Base-by-base conservation (phyloP, 2,888 invertebrate species). In the Apotomis capreana region DNA sequence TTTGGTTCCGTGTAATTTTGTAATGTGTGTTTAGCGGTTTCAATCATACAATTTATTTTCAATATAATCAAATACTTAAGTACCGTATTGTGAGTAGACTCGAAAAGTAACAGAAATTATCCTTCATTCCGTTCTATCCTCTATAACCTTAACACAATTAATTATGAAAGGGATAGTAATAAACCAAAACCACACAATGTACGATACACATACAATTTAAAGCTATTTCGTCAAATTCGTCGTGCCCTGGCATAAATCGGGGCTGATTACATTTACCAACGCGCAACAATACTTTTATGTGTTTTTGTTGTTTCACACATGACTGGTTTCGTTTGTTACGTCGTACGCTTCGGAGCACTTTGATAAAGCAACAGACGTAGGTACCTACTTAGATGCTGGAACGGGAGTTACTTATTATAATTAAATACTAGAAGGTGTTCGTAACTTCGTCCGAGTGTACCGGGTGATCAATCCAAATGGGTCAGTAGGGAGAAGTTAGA, bases 241-340 rank as follows among this genome's bases (percentile, higher is more conserved):
- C 26, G 36, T 60, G 60, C 36, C 37, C 36, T 26, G 36, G 37
- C 59, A 40, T 37, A 15, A 49, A 58, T 58, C 49, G 46, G 67
- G 12, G 12, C 51, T 51, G 58, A 51, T 67, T 68, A 26, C 52
- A 59, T 59, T 44, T 59, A 52, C 40, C 60, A 15, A 68, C 9
- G 59, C 60, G 26, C 60, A n/a, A 52, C 52, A 63, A 44, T 65
- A 57, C 26, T 70, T 75, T 69, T 68, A 74, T 70, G 67, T 67
- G 46, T 51, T 67, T 68, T 59, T 51, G 61, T 64, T 57, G 69
- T 63, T 44, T 75, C 74, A 69, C 69, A 68, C 69, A 71, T 74
- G 69, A 75, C 69, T 57, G 15, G 37, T 37, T 67, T 55, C 65
- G 61, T 65, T 62, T 51, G 52, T 69, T 49, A 71, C 71, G 68